These are phyloP conservation scores for Anisognathus igniventris DNA, from an alignment of 2,797 vertebrate species.

Conservation along the genomic window DNA sequence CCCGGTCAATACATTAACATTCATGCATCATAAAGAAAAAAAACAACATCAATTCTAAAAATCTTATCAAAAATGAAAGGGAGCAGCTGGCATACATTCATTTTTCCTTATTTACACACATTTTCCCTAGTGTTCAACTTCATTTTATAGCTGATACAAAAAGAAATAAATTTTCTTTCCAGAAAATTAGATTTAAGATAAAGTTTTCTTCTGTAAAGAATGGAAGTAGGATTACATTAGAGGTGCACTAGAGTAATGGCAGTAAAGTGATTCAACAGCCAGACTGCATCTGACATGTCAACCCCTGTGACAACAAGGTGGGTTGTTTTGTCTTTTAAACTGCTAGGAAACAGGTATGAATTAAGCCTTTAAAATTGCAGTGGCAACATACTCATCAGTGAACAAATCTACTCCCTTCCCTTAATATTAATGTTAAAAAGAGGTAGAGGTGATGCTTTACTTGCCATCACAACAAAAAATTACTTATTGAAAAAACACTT, in stretches of 20 bases:
- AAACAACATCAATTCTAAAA: slow-evolving; percentile 26
- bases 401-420: neutral
- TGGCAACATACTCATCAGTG: neutral
- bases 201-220: slow-evolving; percentile 42
- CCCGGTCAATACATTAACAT: neutral
- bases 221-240: slow-evolving; percentile 11
- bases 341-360: neutral
- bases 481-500: neutral
- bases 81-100: slow-evolving; percentile 47
- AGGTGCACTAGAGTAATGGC: neutral
- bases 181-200: slow-evolving; percentile 47
- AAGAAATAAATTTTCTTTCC: slow-evolving; percentile 43
- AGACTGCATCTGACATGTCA: neutral
- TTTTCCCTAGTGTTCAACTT: slow-evolving; percentile 33
- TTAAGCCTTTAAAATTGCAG: neutral
- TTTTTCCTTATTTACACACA: slow-evolving; percentile 47
- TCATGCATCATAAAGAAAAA: slow-evolving; percentile 32
- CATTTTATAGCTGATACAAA: slow-evolving; percentile 26
- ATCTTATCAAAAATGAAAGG: slow-evolving; percentile 40
- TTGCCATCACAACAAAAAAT: neutral
- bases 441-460: neutral
- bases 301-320: neutral
- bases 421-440: neutral
- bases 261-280: neutral
- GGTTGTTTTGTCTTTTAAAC: neutral